Percentiles rank a stretch among this genome's conserved stretches.
Conservation (phyloP, 1,140 invertebrate species). For the Hydropsyche tenuis region DNA sequence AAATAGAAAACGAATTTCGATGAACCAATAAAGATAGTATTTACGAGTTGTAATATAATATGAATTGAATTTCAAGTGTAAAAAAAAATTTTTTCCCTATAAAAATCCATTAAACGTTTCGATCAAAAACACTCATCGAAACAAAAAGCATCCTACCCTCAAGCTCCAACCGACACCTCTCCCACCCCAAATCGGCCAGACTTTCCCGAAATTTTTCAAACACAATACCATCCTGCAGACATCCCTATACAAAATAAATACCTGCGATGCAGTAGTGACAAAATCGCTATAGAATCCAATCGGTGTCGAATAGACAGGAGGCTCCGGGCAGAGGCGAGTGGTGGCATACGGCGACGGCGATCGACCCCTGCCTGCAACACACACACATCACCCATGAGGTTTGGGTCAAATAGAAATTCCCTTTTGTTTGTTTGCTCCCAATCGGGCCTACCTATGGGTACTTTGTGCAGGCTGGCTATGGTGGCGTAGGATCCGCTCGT, state of each 20-base stretch:
- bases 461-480: constrained; percentile 77
- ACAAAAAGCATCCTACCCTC: too few relatives aligned
- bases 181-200: too few relatives aligned
- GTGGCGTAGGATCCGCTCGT: constrained; percentile 80
- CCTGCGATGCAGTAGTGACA: constrained; percentile 60
- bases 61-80: too few relatives aligned
- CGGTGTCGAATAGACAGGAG: constrained; percentile 52
- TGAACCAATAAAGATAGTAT: too few relatives aligned
- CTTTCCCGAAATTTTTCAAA: too few relatives aligned
- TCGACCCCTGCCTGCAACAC: constrained; percentile 58
- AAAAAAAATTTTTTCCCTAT: too few relatives aligned
- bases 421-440: background rate
- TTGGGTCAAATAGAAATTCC: background rate
- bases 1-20: too few relatives aligned
- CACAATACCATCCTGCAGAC: too few relatives aligned
- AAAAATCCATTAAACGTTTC: too few relatives aligned
- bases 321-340: constrained; percentile 62
- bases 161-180: too few relatives aligned
- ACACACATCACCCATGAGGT: background rate
- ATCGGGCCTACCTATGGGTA: constrained; percentile 59
- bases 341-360: constrained; percentile 72
- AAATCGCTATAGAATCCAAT: constrained; percentile 57
- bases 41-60: too few relatives aligned
- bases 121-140: too few relatives aligned
- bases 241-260: constrained; percentile 38